Conservation (phyloP, 2,888 invertebrate genomes). For the Quadriops clusia region DNA sequence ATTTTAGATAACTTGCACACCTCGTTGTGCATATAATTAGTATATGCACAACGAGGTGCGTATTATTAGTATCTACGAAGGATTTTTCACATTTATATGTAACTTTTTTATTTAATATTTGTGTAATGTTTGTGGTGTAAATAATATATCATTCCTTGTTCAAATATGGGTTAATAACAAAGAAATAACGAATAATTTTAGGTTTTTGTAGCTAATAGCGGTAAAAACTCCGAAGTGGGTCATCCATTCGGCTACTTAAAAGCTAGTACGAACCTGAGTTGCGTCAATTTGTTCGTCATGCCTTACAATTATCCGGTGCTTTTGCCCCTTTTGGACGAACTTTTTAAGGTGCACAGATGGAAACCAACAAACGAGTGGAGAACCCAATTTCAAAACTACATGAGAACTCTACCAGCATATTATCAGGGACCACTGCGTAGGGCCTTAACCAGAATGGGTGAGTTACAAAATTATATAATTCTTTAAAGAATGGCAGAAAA, state of each 20-base stretch:
- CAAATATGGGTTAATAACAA: too few relatives aligned
- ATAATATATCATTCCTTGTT: too few relatives aligned
- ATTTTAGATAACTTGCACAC: too few relatives aligned
- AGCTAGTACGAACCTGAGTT: constrained; percentile 83
- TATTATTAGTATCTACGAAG: constrained; percentile 1
- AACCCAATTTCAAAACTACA: constrained; percentile 83
- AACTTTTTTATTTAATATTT: background rate
- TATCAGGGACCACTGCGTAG: constrained; percentile 81
- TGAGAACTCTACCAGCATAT: constrained; percentile 93
- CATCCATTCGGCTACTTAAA: constrained; percentile 97
- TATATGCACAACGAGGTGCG: too few relatives aligned
- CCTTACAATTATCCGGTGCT: constrained; percentile 98
- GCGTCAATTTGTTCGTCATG: constrained; percentile 94
- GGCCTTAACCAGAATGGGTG: constrained; percentile 80
- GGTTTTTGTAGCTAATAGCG: constrained; percentile 82
- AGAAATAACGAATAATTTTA: constrained; percentile 15
- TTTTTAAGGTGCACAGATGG: constrained; percentile 83
- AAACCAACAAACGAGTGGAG: constrained; percentile 91
- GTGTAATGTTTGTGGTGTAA: constrained; percentile 3
- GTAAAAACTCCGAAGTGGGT: constrained; percentile 76
- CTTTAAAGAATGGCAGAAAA: too few relatives aligned
- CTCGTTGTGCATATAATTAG: too few relatives aligned
- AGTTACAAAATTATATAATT: background rate
- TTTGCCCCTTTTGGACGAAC: constrained; percentile 82
- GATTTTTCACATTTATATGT: background rate